Conservation (phyloP, 2,113 vertebrate genomes). For the Dicentrarchus labrax region DNA sequence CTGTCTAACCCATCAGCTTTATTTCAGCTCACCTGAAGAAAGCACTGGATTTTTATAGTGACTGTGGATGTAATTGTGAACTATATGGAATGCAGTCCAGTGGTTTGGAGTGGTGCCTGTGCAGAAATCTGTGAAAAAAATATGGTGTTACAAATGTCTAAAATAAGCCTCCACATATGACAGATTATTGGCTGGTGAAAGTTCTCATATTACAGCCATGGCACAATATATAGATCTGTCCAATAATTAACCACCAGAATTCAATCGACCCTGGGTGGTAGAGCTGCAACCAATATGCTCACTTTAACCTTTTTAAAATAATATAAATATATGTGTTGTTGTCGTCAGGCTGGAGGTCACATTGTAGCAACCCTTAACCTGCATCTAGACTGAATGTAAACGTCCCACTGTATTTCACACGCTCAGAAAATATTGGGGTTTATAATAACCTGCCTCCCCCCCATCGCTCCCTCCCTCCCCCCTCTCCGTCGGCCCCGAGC, state of each 20-base stretch:
- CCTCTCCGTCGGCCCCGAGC: conserved; percentile 64
- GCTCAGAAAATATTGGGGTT: conserved; percentile 38
- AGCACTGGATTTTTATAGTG: not conserved
- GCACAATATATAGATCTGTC: not conserved
- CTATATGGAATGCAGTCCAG: not conserved
- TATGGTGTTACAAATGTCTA: not conserved
- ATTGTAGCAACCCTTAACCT: too few relatives aligned
- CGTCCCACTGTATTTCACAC: not conserved
- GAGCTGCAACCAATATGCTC: not conserved
- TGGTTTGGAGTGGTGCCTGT: not conserved
- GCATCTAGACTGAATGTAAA: not conserved
- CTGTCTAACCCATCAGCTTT: not conserved
- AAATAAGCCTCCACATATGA: not conserved
- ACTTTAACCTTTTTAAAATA: not conserved
- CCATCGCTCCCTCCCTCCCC: conserved; percentile 49
- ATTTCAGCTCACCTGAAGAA: conserved; percentile 9
- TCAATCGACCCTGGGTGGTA: not conserved
- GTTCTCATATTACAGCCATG: not conserved
- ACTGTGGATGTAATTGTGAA: not conserved
- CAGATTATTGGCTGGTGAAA: not conserved
- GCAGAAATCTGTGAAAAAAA: conserved; percentile 1
- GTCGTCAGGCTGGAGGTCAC: not conserved
- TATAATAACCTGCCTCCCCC: conserved; percentile 38
- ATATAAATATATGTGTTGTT: not conserved
- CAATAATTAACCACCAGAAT: not conserved